Evolutionary conservation across 2,888 invertebrate genomes (phyloP), one percentile per base, ranked within the genome.

Genomic region (Lasius platythorax): DNA sequence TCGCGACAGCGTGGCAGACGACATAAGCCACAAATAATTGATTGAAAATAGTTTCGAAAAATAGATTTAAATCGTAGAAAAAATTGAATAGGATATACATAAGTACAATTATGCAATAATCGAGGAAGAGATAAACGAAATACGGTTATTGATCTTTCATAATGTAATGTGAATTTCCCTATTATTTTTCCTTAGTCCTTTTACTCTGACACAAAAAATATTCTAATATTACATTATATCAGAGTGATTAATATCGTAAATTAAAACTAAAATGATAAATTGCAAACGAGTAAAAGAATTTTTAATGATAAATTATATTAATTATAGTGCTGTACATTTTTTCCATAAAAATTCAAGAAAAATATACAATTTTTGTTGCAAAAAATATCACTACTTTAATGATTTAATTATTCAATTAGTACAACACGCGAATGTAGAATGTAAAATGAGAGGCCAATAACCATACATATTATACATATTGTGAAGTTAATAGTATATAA

Each of bases 91-190:
- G 18, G 1, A 28, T 40, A 72, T 23, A 23, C 23, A 23, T 28
- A 72, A 72, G 28, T 46, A 72, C 46, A 72, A 56, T 68, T 5
- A 79, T 70, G 72, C 61, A 61, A 43, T 61, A 63, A 28, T 50
- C 8, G n/a, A 58, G 40, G 8, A 43, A 28, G 40, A 18, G 40
- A 18, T 53, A 28, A 61, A 58, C 2, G 23, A 23, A 18, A 46
- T 46, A 46, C 18, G 37, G 28, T 81, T 78, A 50, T 46, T 81
- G 46, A 63, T 12, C 72, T 81, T 72, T 79, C 18, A 56, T 46
- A 33, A n/a, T 18, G n/a, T 23, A 2, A 46, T 33, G 33, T 6
- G 33, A 43, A 79, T 72, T 12, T 43, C 12, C 33, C n/a, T 15
- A 15, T 72, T 30, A 30, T 30, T n/a, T 73, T 43, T 8, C 15